Base-by-base conservation (phyloP, 2,113 vertebrate genomes). In the Ahaetulla prasina region DNA sequence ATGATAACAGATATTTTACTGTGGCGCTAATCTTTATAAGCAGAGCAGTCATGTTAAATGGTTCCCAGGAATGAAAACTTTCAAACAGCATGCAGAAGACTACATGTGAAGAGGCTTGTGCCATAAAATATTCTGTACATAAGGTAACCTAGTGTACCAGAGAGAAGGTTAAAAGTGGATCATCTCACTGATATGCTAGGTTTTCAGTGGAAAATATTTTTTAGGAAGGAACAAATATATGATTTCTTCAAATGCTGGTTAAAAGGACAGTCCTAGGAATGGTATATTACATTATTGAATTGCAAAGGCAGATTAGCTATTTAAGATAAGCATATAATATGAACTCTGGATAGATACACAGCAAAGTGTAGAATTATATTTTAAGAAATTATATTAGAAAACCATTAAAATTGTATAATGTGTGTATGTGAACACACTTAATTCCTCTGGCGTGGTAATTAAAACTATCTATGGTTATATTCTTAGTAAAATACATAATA, bases 281-380 rank as follows among this genome's bases (percentile, higher is more conserved):
- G 8, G 12, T 89, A 45, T 25, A 55, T 53, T 54, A 43, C 22
- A 30, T 53, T 53, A 50, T 7, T 57, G 1, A n/a, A 30, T 49
- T 63, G 50, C 18, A 60, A 30, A 18, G n/a, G 50, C 50, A 86
- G n/a, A 89, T 16, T 53, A 23, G 9, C 43, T 85, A 16, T 80
- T 90, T 85, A 63, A 22, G 47, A 14, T 6, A 92, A 84, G 54
- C 57, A 47, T n/a, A 52, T 63, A 85, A 12, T 52, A 52, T 25
- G 20, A 85, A 0, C 4, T 91, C 92, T 57, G 91, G 7, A 91
- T 11, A 53, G 63, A 94, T 94, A 86, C 63, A 43, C 5, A 50
- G 25, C 89, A 55, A 95, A 95, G 91, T 89, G 89, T 92, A 85
- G 95, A 93, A 94, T 39, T 94, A 94, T 94, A 7, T 54, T 94